Conservation (phyloP, 2,113 vertebrate genomes). For the Sigmodon hispidus region DNA sequence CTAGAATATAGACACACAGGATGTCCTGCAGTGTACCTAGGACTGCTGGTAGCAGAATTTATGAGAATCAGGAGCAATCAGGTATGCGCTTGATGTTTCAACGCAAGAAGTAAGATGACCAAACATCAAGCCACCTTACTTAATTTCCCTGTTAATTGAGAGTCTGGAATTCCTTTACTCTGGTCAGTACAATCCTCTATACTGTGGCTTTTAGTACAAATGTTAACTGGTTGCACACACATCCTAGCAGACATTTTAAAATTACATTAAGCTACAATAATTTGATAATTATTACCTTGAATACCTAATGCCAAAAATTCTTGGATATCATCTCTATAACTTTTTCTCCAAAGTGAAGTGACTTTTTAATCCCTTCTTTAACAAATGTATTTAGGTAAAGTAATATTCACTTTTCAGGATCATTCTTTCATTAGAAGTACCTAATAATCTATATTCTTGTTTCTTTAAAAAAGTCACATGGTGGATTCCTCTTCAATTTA, state of each 20-base stretch:
- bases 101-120: background rate
- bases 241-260: background rate
- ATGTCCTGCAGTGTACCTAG: background rate
- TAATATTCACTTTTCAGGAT: background rate
- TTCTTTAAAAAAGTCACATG: background rate
- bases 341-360: no score
- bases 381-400: background rate
- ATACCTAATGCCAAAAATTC: background rate
- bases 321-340: background rate
- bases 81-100: background rate
- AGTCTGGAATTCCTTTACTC: background rate
- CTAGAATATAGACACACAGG: background rate
- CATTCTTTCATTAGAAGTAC: background rate
- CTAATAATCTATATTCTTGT: background rate
- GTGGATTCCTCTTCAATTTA: background rate
- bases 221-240: background rate
- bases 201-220: background rate
- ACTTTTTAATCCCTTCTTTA: background rate
- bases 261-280: background rate
- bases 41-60: background rate
- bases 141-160: background rate
- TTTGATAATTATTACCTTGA: background rate
- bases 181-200: background rate
- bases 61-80: background rate
- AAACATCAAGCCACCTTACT: background rate